Conservation (phyloP, 2,888 invertebrate genomes). For the Alviniconcha strummeri region DNA sequence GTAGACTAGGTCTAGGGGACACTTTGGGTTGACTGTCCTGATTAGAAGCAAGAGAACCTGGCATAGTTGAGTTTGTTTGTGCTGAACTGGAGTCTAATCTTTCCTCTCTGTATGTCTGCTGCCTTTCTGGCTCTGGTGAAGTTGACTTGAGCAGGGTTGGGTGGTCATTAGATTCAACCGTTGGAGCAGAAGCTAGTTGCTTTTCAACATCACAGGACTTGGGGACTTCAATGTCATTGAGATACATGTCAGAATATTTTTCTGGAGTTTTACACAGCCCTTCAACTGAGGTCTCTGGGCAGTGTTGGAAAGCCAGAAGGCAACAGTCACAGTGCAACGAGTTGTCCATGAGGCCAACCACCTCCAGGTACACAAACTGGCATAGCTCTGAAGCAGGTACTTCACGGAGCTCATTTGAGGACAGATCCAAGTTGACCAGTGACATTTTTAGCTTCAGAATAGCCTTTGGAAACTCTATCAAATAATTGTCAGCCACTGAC, state of each 20-base stretch:
- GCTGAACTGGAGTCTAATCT: too few species aligned
- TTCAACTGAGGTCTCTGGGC: slow-evolving; percentile 26
- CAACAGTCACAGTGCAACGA: slow-evolving; percentile 41
- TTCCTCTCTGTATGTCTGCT: too few species aligned
- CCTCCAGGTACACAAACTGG: slow-evolving; percentile 30
- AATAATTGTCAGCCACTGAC: slow-evolving; percentile 34
- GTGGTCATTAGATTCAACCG: too few species aligned
- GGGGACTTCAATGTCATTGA: slow-evolving; percentile 12
- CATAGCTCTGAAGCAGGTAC: slow-evolving; percentile 33
- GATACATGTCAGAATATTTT: slow-evolving; percentile 11
- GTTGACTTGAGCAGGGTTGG: too few species aligned
- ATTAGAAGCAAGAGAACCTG: too few species aligned
- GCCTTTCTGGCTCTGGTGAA: too few species aligned
- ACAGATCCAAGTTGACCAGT: slow-evolving; percentile 31
- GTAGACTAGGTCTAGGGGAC: too few species aligned
- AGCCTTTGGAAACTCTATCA: slow-evolving; percentile 32
- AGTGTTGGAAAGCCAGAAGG: slow-evolving; percentile 23
- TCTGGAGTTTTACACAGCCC: slow-evolving; percentile 35
- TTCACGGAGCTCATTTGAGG: slow-evolving; percentile 32
- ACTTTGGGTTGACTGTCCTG: too few species aligned
- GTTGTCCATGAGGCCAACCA: slow-evolving; percentile 34
- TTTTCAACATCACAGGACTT: not conserved
- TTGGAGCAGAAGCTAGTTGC: not conserved
- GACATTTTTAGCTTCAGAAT: slow-evolving; percentile 20
- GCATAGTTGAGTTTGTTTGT: too few species aligned